A percentile compares a stretch with the other conserved stretches of the same genome.
Evolutionary conservation across 2,888 invertebrate species (phyloP).

Genomic region (Lycia hirtaria): DNA sequence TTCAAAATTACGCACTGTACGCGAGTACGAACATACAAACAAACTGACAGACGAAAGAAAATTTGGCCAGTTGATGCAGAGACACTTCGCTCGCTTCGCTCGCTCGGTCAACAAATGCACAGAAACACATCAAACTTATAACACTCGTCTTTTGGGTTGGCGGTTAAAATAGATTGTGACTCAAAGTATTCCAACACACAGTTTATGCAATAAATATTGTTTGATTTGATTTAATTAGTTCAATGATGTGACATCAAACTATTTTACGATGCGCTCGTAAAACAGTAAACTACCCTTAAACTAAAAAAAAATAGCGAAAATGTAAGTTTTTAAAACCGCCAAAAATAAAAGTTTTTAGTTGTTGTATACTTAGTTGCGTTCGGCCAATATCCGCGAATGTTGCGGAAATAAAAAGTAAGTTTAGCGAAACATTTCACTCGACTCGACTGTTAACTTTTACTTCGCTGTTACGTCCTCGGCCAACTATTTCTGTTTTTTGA

Average conservation of each 20-base stretch:
- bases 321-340: constrained; percentile 2
- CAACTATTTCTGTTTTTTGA: neutral
- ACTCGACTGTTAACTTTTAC: constrained; percentile 3
- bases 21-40: too few relatives aligned
- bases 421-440: neutral
- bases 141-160: too few relatives aligned
- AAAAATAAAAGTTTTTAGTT: constrained; percentile 7
- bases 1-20: too few relatives aligned
- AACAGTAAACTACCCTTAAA: neutral
- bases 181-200: too few relatives aligned
- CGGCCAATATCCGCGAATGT: neutral
- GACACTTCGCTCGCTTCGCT: too few relatives aligned
- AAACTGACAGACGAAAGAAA: too few relatives aligned
- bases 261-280: neutral
- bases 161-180: too few relatives aligned
- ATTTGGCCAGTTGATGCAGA: too few relatives aligned
- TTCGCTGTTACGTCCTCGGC: neutral
- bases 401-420: neutral
- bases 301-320: neutral
- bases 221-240: too few relatives aligned
- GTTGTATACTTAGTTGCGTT: neutral
- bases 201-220: too few relatives aligned
- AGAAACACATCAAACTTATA: too few relatives aligned
- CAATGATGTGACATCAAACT: constrained; percentile 6
- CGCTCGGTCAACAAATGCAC: too few relatives aligned